These are phyloP conservation scores for Drosophila erecta DNA, from an alignment of 1,140 invertebrate genomes.

Conservation along the genomic window DNA sequence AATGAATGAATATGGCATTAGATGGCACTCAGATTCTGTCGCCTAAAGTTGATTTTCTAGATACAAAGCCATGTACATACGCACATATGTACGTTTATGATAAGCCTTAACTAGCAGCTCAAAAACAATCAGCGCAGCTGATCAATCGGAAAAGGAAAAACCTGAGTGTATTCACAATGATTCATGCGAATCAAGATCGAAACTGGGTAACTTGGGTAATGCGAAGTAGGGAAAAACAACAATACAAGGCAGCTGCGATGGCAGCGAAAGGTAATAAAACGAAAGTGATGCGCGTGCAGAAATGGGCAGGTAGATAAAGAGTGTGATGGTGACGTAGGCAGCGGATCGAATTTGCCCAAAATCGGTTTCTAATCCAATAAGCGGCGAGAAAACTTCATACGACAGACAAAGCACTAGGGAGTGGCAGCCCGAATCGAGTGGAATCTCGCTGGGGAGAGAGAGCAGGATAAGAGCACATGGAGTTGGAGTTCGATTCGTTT, in stretches of 20 bases:
- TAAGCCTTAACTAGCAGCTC: constrained; percentile 44
- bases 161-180: constrained; percentile 12
- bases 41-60: constrained; percentile 45
- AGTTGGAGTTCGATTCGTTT: constrained; percentile 26
- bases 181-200: constrained; percentile 31
- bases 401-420: constrained; percentile 57
- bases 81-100: constrained; percentile 44
- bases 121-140: constrained; percentile 61
- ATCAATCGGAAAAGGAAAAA: constrained; percentile 33
- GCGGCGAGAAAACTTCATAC: constrained; percentile 1
- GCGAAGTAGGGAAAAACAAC: constrained; percentile 20
- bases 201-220: constrained; percentile 48
- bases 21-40: constrained; percentile 10
- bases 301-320: constrained; percentile 42
- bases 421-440: constrained; percentile 53
- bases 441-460: constrained; percentile 18
- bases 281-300: constrained; percentile 66
- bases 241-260: constrained; percentile 18
- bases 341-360: constrained; percentile 7
- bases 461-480: constrained; percentile 61
- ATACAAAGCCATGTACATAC: constrained; percentile 13
- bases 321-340: constrained; percentile 39
- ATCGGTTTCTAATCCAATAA: constrained; percentile 26
- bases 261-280: constrained; percentile 46
- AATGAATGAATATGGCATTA: constrained; percentile 10